Evolutionary conservation across 2,888 invertebrate genomes (phyloP), one percentile per base, ranked within the genome.

Genomic region (Drosophila cracens): DNA sequence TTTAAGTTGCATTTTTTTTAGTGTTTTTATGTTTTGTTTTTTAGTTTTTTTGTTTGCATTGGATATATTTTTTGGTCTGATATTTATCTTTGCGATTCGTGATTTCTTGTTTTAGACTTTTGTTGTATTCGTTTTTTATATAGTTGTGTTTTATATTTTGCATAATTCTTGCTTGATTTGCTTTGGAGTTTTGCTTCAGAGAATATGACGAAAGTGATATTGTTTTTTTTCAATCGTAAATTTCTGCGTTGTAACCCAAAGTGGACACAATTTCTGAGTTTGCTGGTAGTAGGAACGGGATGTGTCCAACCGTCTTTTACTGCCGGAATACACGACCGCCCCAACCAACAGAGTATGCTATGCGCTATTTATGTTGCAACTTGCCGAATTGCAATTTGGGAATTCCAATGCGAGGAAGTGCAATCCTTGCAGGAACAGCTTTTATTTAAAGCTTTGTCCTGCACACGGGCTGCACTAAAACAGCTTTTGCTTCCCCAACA

Each of bases 241-340:
- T 82, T 83, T 49, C 62, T 65, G 61, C 61, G 49, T 52, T 73
- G 43, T 52, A 51, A 63, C 71, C 69, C 82, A 81, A 83, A 81
- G 81, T 67, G 73, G 83, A 73, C 91, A 91, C 91, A 90, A 90
- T 90, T 91, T 71, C 71, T 76, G 82, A 88, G 81, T 79, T 68
- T 72, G 67, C 27, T 84, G 79, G 82, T 70, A 65, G 57, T 46
- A 46, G 46, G 46, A 75, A 88, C 90, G 89, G 89, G 84, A 53
- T 91, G 89, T 91, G 91, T 59, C 90, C 91, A 90, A 91, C 90
- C 90, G 90, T 79, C 67, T 57, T 40, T 70, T 63, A 70, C 86
- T 90, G 91, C 84, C 77, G 81, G 80, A 89, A 90, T 82, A 76
- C 90, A 73, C 83, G 91, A 90, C 91, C 90, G 90, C 90, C 91